These are phyloP conservation scores for Lagria hirta DNA, from an alignment of 2,888 invertebrate genomes.

Conservation along the genomic window DNA sequence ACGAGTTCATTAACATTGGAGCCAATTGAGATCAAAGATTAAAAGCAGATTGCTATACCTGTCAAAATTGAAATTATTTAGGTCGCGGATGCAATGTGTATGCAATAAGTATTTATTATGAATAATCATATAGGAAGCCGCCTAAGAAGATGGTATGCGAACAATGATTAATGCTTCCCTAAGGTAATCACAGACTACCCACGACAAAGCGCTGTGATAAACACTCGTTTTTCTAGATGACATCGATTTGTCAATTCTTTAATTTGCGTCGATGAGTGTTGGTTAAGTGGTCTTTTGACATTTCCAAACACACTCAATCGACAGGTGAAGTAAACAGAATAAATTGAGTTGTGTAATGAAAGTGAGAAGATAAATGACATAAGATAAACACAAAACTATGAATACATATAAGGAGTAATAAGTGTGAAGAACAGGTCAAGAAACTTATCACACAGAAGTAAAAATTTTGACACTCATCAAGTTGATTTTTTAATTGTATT, in stretches of 20 bases:
- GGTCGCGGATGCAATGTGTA: slow-evolving; percentile 14
- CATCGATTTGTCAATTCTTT: slow-evolving; percentile 30
- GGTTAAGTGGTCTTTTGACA: too few relatives aligned
- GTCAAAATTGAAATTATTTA: slow-evolving; percentile 25
- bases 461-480: too few relatives aligned
- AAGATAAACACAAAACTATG: too few relatives aligned
- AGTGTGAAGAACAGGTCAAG: too few relatives aligned
- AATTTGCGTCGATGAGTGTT: slow-evolving; percentile 30
- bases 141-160: slow-evolving; percentile 22
- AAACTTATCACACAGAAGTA: too few relatives aligned
- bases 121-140: slow-evolving; percentile 27
- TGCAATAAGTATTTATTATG: slow-evolving; percentile 24
- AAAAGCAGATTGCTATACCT: slow-evolving; percentile 22
- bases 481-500: too few relatives aligned
- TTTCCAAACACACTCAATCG: too few relatives aligned
- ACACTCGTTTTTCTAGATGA: slow-evolving; percentile 30
- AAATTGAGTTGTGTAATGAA: too few relatives aligned
- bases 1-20: slow-evolving; percentile 24
- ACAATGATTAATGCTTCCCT: slow-evolving; percentile 35
- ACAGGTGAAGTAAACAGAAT: too few relatives aligned
- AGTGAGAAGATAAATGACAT: too few relatives aligned
- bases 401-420: too few relatives aligned
- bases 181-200: slow-evolving; percentile 30
- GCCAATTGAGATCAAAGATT: slow-evolving; percentile 19
- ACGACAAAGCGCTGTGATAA: slow-evolving; percentile 17